Conservation (phyloP, 2,888 invertebrate species). For the Cataglyphis livida region DNA sequence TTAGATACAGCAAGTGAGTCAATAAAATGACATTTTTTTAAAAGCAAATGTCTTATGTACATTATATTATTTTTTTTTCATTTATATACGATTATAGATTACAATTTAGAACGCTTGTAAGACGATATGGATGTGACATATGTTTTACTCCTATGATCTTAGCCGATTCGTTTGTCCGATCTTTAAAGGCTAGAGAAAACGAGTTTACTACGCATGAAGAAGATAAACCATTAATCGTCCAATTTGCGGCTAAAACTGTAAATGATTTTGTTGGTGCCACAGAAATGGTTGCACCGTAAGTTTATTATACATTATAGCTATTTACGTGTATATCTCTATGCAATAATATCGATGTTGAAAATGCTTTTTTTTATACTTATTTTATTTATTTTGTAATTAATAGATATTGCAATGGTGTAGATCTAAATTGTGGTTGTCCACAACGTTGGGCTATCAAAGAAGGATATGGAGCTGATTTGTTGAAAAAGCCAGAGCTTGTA, state of each 20-base stretch:
- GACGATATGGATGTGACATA: conserved; percentile 94
- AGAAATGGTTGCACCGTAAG: conserved; percentile 92
- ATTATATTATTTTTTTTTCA: background rate
- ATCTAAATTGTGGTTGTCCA: conserved; percentile 99
- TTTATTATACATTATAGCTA: conserved; percentile 62
- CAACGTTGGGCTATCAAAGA: conserved; percentile 97
- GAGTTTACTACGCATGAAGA: conserved; percentile 91
- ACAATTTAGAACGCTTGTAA: conserved; percentile 91
- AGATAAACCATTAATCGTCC: conserved; percentile 95
- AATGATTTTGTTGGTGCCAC: conserved; percentile 95
- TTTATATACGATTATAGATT: conserved; percentile 86
- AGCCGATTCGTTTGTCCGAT: conserved; percentile 96
- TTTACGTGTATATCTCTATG: background rate
- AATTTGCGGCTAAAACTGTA: conserved; percentile 96
- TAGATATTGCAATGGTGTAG: conserved; percentile 95
- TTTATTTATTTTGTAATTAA: conserved; percentile 5
- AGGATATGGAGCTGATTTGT: conserved; percentile 94
- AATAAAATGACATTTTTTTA: conserved; percentile 5
- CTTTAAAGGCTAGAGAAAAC: conserved; percentile 93
- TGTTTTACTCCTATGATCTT: conserved; percentile 99
- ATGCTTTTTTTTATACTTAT: conserved; percentile 4
- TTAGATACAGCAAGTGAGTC: conserved; percentile 94
- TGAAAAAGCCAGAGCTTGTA: conserved; percentile 94
- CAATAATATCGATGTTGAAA: background rate
- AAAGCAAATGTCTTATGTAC: background rate